phyloP scores from a whole-genome alignment of 2,797 vertebrate genomes.

The Pampus argenteus region DNA sequence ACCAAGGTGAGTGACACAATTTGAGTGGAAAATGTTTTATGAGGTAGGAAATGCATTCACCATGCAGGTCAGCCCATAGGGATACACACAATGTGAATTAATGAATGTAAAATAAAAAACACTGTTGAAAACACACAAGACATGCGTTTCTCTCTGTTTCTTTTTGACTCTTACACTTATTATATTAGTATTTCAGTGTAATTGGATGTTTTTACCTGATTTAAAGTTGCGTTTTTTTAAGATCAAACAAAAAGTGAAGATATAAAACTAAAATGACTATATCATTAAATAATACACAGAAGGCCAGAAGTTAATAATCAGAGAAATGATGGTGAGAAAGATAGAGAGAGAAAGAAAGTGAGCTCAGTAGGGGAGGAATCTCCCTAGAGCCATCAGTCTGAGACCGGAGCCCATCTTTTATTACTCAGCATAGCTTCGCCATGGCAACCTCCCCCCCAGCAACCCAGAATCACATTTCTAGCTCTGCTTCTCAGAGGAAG shows the following conservation, averaged over 20 bases:
- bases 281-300: slow-evolving; percentile 18
- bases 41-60: neutral
- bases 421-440: slow-evolving; percentile 85
- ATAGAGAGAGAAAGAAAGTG: slow-evolving; percentile 32
- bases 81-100: neutral
- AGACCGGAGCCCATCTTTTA: slow-evolving; percentile 75
- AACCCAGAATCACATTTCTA: slow-evolving; percentile 87
- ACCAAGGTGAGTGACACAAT: slow-evolving; percentile 6
- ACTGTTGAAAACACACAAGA: too few relatives aligned
- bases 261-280: slow-evolving; percentile 1
- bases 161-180: slow-evolving; percentile 5
- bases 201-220: neutral
- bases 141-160: neutral
- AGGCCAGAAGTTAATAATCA: slow-evolving; percentile 34
- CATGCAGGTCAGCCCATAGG: neutral
- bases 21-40: slow-evolving; percentile 2
- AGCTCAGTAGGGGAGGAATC: slow-evolving; percentile 56
- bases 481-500: slow-evolving; percentile 80
- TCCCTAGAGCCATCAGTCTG: slow-evolving; percentile 71
- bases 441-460: slow-evolving; percentile 85
- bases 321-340: slow-evolving; percentile 23
- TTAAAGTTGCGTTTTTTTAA: neutral
- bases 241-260: neutral
- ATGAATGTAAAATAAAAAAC: slow-evolving; percentile 5
- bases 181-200: neutral